phyloP scores from a whole-genome alignment of 2,888 invertebrate species.

The Elegia similella region DNA sequence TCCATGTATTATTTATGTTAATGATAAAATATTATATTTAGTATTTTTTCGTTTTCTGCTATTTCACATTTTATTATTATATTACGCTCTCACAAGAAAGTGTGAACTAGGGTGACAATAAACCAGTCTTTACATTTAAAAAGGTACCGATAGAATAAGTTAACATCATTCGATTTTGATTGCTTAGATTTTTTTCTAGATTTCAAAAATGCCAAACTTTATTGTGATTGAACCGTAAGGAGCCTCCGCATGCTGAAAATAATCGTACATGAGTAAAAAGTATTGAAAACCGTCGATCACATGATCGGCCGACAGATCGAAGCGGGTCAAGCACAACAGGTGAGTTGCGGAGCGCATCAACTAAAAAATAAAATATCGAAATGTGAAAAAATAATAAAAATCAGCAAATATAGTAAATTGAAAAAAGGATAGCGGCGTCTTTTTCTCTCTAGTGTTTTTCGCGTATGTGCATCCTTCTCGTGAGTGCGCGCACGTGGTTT shows the following conservation, averaged over 20 bases:
- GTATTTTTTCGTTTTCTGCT: not conserved
- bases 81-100: not conserved
- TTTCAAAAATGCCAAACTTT: not conserved
- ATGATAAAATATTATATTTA: not conserved
- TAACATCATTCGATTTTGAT: too few relatives aligned
- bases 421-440: conserved; percentile 69
- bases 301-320: conserved; percentile 74
- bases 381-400: conserved; percentile 82
- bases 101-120: not conserved
- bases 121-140: not conserved
- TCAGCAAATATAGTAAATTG: conserved; percentile 79
- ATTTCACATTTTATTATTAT: not conserved
- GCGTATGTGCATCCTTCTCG: conserved; percentile 52
- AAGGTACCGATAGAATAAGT: too few relatives aligned
- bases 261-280: conserved; percentile 39
- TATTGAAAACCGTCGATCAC: conserved; percentile 72
- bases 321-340: conserved; percentile 81
- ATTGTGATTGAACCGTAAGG: not conserved
- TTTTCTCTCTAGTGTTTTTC: conserved; percentile 34
- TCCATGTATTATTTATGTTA: not conserved
- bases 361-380: conserved; percentile 82
- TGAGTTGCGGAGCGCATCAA: conserved; percentile 78
- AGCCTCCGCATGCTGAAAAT: conserved; percentile 1
- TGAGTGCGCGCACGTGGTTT: conserved; percentile 73
- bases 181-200: not conserved